phyloP scores from a whole-genome alignment of 2,888 invertebrate genomes.

The Digitonthophagus gazella region DNA sequence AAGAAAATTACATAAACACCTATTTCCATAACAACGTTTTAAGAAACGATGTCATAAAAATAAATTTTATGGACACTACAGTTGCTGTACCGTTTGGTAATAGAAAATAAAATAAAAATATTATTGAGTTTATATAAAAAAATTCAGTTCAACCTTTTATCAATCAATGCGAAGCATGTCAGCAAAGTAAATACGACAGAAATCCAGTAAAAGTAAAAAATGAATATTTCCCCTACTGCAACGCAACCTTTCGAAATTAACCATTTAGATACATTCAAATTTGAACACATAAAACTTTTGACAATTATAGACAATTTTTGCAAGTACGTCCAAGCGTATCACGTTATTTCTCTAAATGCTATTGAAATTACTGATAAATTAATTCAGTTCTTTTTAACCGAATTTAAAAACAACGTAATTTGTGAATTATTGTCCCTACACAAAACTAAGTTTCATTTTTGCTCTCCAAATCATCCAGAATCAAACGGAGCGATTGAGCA shows the following conservation, averaged over 20 bases:
- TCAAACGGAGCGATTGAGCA: constrained; percentile 10
- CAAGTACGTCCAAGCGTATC: constrained; percentile 19
- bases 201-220: constrained; percentile 3
- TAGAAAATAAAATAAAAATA: constrained; percentile 20
- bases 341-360: constrained; percentile 17
- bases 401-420: constrained; percentile 22
- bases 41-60: neutral
- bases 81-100: constrained; percentile 20
- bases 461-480: constrained; percentile 1
- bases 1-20: neutral
- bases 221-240: constrained; percentile 3
- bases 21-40: neutral
- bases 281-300: constrained; percentile 11
- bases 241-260: constrained; percentile 17
- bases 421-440: constrained; percentile 15
- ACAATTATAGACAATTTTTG: constrained; percentile 16
- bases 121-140: constrained; percentile 24
- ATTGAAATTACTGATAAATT: constrained; percentile 15
- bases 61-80: neutral
- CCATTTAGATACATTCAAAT: constrained; percentile 12
- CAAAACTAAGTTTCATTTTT: constrained; percentile 25
- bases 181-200: constrained; percentile 16
- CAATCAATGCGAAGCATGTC: constrained; percentile 5
- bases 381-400: constrained; percentile 16
- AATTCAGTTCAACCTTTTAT: no score